Conservation (phyloP, 2,888 invertebrate genomes). For the Himalopsyche tibetana region DNA sequence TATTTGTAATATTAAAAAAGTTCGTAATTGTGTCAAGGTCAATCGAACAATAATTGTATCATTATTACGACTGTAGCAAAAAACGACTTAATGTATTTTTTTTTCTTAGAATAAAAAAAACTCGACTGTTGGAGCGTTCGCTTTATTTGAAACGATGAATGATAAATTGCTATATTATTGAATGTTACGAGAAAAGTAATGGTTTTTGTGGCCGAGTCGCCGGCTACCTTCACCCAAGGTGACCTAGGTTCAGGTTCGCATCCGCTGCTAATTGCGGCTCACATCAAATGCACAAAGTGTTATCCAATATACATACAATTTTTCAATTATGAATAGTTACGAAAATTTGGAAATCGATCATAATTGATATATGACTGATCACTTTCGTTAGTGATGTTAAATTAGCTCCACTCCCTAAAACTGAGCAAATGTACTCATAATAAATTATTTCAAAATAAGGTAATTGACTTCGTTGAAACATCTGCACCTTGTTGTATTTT, state of each 20-base stretch:
- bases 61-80: constrained; percentile 29
- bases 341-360: neutral
- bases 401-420: too few species aligned
- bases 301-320: neutral
- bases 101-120: neutral
- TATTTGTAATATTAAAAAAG: neutral
- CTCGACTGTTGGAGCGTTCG: neutral
- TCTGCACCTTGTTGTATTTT: too few species aligned
- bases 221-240: constrained; percentile 35
- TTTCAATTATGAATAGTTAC: neutral
- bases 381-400: too few species aligned
- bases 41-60: constrained; percentile 14
- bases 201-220: constrained; percentile 3
- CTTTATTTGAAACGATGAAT: neutral
- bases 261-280: neutral
- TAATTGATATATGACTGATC: too few species aligned
- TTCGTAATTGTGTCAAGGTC: neutral
- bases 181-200: constrained; percentile 4
- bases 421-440: too few species aligned
- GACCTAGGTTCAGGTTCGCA: constrained; percentile 42
- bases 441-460: too few species aligned
- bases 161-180: neutral
- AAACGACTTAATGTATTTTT: neutral
- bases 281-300: constrained; percentile 32
- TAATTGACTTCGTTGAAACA: too few species aligned